A percentile compares a stretch with the other conserved stretches of the same genome.
phyloP scores from a whole-genome alignment of 2,113 vertebrate species.

The Xiphophorus couchianus region DNA sequence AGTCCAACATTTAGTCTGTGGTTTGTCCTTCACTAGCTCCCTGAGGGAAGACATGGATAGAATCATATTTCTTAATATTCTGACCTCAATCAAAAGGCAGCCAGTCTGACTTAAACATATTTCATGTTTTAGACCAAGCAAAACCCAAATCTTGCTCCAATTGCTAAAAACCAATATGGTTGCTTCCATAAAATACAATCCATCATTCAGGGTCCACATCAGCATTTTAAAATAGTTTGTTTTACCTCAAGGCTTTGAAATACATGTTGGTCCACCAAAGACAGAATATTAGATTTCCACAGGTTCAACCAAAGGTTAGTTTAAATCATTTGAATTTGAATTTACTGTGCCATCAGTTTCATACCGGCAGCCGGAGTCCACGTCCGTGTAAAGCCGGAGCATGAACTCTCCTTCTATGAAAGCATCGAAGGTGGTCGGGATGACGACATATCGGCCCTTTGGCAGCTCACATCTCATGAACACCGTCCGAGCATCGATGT shows the following conservation, averaged over 20 bases:
- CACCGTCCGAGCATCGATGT: slow-evolving; percentile 87
- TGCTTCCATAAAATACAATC: slow-evolving; percentile 25
- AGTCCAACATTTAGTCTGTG: slow-evolving; percentile 84
- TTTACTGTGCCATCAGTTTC: too few species aligned
- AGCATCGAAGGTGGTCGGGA: slow-evolving; percentile 88
- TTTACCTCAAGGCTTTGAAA: slow-evolving; percentile 3
- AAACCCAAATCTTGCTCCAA: too few species aligned
- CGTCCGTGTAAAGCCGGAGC: slow-evolving; percentile 87
- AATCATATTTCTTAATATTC: background rate
- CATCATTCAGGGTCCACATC: background rate
- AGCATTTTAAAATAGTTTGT: background rate
- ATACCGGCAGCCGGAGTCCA: slow-evolving; percentile 87
- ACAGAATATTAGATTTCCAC: too few species aligned
- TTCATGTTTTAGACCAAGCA: background rate
- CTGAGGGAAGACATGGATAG: slow-evolving; percentile 64
- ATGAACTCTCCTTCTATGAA: slow-evolving; percentile 81
- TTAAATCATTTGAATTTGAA: too few species aligned
- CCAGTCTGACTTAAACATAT: background rate
- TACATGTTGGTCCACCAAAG: background rate
- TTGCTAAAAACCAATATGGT: too few species aligned
- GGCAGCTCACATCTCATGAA: slow-evolving; percentile 83
- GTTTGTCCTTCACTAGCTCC: slow-evolving; percentile 87
- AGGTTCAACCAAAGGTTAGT: too few species aligned
- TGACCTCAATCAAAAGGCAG: background rate
- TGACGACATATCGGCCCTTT: slow-evolving; percentile 87